Evolutionary conservation across 2,113 vertebrate genomes (phyloP).

Genomic region (Equus quagga): DNA sequence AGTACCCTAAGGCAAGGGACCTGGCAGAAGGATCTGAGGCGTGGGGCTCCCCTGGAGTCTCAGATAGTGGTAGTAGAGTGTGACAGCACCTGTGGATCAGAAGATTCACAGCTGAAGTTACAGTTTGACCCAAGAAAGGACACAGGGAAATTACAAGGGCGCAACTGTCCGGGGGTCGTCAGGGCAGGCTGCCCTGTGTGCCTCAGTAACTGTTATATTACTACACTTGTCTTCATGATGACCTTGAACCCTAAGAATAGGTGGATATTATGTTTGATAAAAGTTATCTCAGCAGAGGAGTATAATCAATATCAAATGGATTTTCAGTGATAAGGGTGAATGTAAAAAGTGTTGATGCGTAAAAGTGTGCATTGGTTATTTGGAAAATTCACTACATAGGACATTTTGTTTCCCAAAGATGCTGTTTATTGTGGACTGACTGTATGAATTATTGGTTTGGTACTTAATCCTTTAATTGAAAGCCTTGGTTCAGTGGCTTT

Average conservation of each 20-base stretch:
- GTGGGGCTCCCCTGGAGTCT: background rate
- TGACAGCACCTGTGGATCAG: background rate
- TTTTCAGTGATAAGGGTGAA: slow-evolving; percentile 38
- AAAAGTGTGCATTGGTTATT: background rate
- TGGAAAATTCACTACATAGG: background rate
- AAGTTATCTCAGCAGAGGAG: slow-evolving; percentile 22
- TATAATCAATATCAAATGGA: slow-evolving; percentile 10
- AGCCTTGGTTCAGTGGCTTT: slow-evolving; percentile 26
- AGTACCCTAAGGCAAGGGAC: background rate
- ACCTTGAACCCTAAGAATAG: background rate
- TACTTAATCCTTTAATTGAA: slow-evolving; percentile 31
- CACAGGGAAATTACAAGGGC: background rate
- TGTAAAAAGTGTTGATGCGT: background rate
- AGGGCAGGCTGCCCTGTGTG: background rate
- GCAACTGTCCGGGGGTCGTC: background rate
- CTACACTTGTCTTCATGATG: background rate
- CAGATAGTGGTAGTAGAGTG: background rate
- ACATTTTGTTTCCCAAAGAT: background rate
- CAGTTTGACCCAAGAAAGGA: background rate
- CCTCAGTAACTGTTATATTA: background rate
- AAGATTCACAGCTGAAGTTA: background rate
- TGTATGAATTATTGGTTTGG: background rate
- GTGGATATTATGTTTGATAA: slow-evolving; percentile 34
- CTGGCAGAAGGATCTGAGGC: background rate
- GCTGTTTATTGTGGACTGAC: background rate